Percentiles rank a stretch among this genome's conserved stretches.
Evolutionary conservation across 2,888 invertebrate species (phyloP).

Genomic region (Eupithecia inturbata): DNA sequence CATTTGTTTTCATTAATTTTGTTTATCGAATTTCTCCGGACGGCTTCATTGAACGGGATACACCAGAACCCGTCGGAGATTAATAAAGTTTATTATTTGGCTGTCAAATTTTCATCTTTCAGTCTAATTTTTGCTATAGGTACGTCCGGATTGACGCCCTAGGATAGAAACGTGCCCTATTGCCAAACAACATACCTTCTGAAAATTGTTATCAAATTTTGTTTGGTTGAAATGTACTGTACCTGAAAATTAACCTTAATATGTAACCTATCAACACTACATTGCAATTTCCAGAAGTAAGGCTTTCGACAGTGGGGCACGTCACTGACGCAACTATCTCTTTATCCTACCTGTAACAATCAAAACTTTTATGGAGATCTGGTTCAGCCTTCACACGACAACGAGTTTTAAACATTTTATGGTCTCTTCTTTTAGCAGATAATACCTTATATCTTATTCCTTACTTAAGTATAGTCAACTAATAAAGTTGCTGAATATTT

Average conservation of each 20-base stretch:
- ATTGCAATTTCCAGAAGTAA: not conserved
- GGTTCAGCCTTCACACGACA: not conserved
- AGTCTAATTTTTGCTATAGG: not conserved
- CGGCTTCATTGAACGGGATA: slow-evolving; percentile 9
- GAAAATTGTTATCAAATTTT: not conserved
- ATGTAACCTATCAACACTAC: no score
- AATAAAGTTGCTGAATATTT: no score
- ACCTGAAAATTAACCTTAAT: not conserved
- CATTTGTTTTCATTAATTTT: slow-evolving; percentile 43
- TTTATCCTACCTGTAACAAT: no score
- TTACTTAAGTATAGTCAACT: no score
- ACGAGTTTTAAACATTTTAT: not conserved
- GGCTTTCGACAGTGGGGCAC: no score
- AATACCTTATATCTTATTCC: no score
- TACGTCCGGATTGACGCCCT: no score
- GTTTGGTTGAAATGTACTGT: not conserved
- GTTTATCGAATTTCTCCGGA: slow-evolving; percentile 31
- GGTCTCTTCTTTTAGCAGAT: no score
- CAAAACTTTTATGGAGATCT: not conserved
- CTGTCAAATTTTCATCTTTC: slow-evolving; percentile 1
- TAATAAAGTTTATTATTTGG: slow-evolving; percentile 1
- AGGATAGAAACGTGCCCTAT: no score
- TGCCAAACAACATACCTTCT: not conserved
- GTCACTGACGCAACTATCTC: not conserved
- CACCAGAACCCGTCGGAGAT: not conserved